Conservation (phyloP, 2,113 vertebrate species). For the Pollachius pollachius region DNA sequence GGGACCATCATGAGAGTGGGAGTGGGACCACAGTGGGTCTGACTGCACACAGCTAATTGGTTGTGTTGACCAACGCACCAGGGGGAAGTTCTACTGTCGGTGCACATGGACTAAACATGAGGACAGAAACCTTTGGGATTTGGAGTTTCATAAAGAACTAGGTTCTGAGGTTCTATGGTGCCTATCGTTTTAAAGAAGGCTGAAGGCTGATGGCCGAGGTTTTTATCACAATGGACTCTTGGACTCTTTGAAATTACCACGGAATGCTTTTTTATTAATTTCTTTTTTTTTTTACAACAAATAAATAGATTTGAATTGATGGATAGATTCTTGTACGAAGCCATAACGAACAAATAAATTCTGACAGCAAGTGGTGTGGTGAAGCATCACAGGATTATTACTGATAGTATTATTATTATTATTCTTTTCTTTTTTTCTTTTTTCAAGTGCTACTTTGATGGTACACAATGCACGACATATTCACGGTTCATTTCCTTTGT, state of each 20-base stretch:
- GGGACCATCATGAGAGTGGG: slow-evolving; percentile 50
- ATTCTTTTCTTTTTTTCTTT: slow-evolving; percentile 13
- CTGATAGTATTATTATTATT: neutral
- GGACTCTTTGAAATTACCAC: slow-evolving; percentile 42
- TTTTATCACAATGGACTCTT: neutral
- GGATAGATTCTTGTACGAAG: slow-evolving; percentile 57
- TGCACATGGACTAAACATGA: slow-evolving; percentile 9
- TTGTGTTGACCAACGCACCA: too few relatives aligned
- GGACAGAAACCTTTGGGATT: neutral
- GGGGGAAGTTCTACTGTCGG: too few relatives aligned
- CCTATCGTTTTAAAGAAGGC: too few relatives aligned
- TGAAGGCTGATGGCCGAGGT: too few relatives aligned
- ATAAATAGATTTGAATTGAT: slow-evolving; percentile 62
- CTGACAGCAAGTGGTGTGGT: slow-evolving; percentile 66
- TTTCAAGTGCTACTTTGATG: slow-evolving; percentile 59
- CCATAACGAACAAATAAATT: slow-evolving; percentile 62
- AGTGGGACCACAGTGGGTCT: slow-evolving; percentile 15
- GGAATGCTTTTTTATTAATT: slow-evolving; percentile 39
- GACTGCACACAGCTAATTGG: too few relatives aligned
- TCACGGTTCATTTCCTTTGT: slow-evolving; percentile 65
- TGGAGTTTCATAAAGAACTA: slow-evolving; percentile 14
- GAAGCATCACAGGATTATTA: slow-evolving; percentile 62
- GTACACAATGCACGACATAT: slow-evolving; percentile 70
- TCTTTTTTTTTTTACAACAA: slow-evolving; percentile 49
- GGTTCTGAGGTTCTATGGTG: too few relatives aligned